Evolutionary conservation across 2,113 vertebrate genomes (phyloP).

Genomic region (Colius striatus): DNA sequence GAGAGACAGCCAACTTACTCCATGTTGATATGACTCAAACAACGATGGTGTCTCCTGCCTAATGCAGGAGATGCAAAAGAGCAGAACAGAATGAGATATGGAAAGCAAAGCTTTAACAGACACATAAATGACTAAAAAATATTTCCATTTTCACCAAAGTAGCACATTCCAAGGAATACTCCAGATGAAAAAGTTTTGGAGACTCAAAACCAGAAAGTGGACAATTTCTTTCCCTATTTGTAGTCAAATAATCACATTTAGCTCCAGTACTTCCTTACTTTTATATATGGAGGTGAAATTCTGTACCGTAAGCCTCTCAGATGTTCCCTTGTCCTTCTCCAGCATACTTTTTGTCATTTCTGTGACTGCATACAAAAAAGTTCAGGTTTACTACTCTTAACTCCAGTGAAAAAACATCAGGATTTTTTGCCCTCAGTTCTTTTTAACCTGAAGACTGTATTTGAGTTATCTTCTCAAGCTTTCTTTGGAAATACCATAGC

Average conservation of each 20-base stretch:
- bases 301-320: background rate
- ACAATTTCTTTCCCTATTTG: fast-evolving
- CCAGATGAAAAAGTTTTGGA: background rate
- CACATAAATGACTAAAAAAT: background rate
- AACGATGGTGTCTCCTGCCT: background rate
- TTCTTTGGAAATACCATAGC: background rate
- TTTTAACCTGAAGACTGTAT: background rate
- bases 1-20: background rate
- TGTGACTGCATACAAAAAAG: background rate
- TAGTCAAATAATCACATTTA: background rate
- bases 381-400: background rate
- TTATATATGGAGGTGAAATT: background rate
- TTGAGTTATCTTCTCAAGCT: background rate
- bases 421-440: background rate
- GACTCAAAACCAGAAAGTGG: background rate
- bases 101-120: background rate
- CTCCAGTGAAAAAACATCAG: background rate
- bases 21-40: fast-evolving
- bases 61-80: background rate
- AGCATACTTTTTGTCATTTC: background rate
- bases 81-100: background rate
- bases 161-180: background rate
- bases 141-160: background rate
- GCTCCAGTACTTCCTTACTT: background rate
- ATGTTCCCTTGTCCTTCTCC: background rate